Base-by-base conservation (phyloP, 1,140 invertebrate species). In the Akabosia matsudoensis region DNA sequence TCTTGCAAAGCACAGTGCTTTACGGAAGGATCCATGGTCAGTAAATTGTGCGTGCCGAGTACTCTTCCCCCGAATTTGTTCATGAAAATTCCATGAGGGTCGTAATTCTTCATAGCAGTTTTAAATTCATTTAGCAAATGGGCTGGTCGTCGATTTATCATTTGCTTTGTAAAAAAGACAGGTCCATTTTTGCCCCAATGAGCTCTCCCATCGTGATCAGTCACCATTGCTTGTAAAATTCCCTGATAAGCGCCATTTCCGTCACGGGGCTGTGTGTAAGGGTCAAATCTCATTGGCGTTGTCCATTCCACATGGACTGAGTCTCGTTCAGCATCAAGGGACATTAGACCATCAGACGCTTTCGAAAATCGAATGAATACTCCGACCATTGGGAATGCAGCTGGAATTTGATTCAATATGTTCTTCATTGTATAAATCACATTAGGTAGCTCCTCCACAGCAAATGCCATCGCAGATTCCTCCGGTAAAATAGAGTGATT, bases 41-140 rank as follows among this genome's bases (percentile, higher is more conserved):
- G 26, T 22, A 34, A 34, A 10, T 74, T 70, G 0, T 56, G 30
- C 13, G 54, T 0, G 28, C 73, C 75, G 3, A 79, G 64, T 4
- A 79, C n/a, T 22, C 78, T 33, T 61, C 52, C 28, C 56, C 75
- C 75, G 67, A 79, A 79, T 28, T 76, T 70, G 56, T 79, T 79
- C 14, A 54, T 14, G 37, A 79, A 79, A 10, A 76, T 31, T 31
- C 78, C 78, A 51, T 74, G 31, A 30, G 78, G 78, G 22, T 79
- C 78, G 72, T 56, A 79, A n/a, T 30, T 75, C 22, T 31, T 10
- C 10, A 30, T 70, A 22, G 18, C 37, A 10, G 7, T 18, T 10
- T 18, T 7, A 18, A 45, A 45, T n/a, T n/a, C n/a, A n/a, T n/a
- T n/a, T n/a, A n/a, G n/a, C n/a, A n/a, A n/a, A n/a, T n/a, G n/a